Evolutionary conservation across 2,888 invertebrate genomes (phyloP), one percentile per base, ranked within the genome.

Genomic region (Synergus gifuensis): DNA sequence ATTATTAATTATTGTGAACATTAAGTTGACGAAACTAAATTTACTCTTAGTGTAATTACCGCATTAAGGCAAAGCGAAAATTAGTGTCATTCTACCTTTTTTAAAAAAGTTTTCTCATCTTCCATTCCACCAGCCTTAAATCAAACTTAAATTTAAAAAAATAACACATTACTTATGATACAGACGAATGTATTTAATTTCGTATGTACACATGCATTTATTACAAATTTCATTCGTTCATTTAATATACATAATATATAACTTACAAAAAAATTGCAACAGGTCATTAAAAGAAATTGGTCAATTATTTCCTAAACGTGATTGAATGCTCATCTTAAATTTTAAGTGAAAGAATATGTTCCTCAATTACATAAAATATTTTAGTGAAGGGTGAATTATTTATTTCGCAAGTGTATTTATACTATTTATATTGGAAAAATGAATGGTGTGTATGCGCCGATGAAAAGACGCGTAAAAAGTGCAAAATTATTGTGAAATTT

Each of bases 391-490:
- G 18, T 8, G 18, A 58, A 28, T 62, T 62, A 62, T 66, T 11
- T 42, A n/a, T 58, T 58, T 58, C 8, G 14, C 4, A n/a, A 58
- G 16, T n/a, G 16, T 64, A 36, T 64, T 28, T 64, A 16, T 40
- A 64, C 36, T 64, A 69, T 28, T 36, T 9, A 36, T 28, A 46
- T 42, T 58, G 36, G n/a, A 54, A n/a, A 49, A 73, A 54, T 28
- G 28, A 62, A 1, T 28, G 4, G 5, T 40, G 73, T 73, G 73
- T 73, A 73, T 73, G 73, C 54, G 73, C 73, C 73, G n/a, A 36
- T 40, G 11, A 49, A 40, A 11, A 73, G 73, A 54, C 54, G 54
- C 73, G 73, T 73, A 73, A 73, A 73, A 73, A 73, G 73, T 73
- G 73, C 73, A 7, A 36, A 36, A 73, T 58, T 49, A 36, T 46